A percentile compares a stretch with the other conserved stretches of the same genome.
phyloP scores from a whole-genome alignment of 1,140 invertebrate genomes.

The Metaphire vulgaris region DNA sequence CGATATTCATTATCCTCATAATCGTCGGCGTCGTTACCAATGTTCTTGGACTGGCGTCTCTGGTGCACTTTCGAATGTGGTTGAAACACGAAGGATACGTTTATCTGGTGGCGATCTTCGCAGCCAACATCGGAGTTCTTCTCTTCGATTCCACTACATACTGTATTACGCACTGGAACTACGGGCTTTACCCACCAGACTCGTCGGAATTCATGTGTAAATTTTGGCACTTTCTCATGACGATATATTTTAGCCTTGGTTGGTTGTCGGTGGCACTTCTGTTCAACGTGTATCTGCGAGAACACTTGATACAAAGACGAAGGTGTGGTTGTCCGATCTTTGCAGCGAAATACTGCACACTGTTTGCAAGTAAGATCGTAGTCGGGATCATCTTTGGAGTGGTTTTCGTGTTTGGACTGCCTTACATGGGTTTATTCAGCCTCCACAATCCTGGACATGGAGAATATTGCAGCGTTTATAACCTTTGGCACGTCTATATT shows the following conservation, averaged over 20 bases:
- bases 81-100: constrained; percentile 2
- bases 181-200: background rate
- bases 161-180: background rate
- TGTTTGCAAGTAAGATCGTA: background rate
- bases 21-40: background rate
- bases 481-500: background rate
- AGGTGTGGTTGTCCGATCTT: too few relatives aligned
- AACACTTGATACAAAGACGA: background rate
- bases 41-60: background rate
- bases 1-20: too few relatives aligned
- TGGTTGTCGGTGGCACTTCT: background rate
- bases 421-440: background rate
- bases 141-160: background rate
- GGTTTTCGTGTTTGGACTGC: background rate
- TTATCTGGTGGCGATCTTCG: background rate
- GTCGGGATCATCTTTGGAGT: background rate
- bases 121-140: background rate
- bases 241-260: background rate
- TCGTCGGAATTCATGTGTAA: background rate
- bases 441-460: too few relatives aligned
- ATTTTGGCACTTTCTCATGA: background rate
- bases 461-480: background rate
- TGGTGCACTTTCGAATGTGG: background rate
- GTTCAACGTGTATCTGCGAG: background rate
- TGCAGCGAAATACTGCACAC: too few relatives aligned